Percentiles rank a stretch among this genome's conserved stretches.
These are phyloP conservation scores for Oreochromis tanganicae DNA, from an alignment of 2,113 vertebrate species.

Conservation along the genomic window DNA sequence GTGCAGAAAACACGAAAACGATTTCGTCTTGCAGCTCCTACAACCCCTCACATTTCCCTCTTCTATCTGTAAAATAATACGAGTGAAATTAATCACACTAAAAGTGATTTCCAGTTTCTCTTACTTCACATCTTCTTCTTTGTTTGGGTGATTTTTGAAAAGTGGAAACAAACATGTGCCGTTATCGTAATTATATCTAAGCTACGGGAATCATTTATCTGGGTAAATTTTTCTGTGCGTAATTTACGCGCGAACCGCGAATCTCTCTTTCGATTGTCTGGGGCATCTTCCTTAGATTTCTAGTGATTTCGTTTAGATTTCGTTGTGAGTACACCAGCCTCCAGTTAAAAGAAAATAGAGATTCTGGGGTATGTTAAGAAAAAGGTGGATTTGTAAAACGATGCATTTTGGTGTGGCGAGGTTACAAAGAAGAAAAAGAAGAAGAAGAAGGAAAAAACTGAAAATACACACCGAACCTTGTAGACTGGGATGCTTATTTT, in stretches of 20 bases:
- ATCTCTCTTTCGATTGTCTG: not conserved
- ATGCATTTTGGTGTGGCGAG: not conserved
- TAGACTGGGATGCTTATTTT: not conserved
- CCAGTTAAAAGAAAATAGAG: not conserved
- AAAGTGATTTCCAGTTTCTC: not conserved
- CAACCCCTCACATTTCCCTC: not conserved
- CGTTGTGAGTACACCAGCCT: not conserved
- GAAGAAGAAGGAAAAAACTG: rapidly evolving
- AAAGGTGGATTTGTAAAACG: not conserved
- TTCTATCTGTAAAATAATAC: not conserved
- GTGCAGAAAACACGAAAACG: constrained; percentile 6
- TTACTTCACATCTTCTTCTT: not conserved
- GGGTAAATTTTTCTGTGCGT: not conserved
- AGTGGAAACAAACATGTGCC: not conserved
- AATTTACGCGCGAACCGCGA: constrained; percentile 30
- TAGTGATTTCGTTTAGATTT: not conserved
- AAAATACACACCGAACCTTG: not conserved
- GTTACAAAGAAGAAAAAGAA: not conserved
- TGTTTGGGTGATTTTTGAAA: not conserved
- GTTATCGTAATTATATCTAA: not conserved
- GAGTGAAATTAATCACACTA: not conserved
- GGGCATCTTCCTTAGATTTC: not conserved
- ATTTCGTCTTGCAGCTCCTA: not conserved
- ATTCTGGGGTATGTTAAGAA: not conserved
- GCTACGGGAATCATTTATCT: not conserved